Evolutionary conservation across 2,888 invertebrate species (phyloP).

Genomic region (Drosophila tanythrix): DNA sequence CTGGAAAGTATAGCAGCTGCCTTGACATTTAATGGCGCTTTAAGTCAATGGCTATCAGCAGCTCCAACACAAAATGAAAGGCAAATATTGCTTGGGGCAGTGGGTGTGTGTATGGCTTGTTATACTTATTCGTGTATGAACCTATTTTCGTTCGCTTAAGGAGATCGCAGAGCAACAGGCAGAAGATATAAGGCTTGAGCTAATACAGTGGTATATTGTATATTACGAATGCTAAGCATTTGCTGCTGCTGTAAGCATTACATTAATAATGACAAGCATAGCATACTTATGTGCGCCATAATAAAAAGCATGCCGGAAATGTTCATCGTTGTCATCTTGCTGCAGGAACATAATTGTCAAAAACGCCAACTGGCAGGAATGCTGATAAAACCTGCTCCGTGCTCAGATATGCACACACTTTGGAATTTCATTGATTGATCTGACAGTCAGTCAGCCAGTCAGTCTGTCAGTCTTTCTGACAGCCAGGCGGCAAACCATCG

Average conservation of each 20-base stretch:
- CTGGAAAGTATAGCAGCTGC: conserved; percentile 49
- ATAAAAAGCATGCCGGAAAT: conserved; percentile 26
- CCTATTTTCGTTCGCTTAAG: conserved; percentile 2
- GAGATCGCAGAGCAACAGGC: conserved; percentile 44
- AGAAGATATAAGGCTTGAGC: neutral
- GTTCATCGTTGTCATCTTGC: conserved; percentile 32
- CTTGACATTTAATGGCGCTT: conserved; percentile 66
- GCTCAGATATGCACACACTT: conserved; percentile 58
- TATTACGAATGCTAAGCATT: conserved; percentile 11
- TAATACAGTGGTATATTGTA: conserved; percentile 7
- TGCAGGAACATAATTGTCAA: conserved; percentile 45
- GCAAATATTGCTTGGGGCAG: conserved; percentile 11
- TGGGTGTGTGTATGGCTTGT: neutral
- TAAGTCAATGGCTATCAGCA: conserved; percentile 51
- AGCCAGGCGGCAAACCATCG: neutral
- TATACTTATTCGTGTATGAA: conserved; percentile 23
- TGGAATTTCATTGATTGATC: conserved; percentile 76
- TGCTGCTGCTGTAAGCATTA: neutral
- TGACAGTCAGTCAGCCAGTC: conserved; percentile 6
- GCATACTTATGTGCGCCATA: conserved; percentile 65
- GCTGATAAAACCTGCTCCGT: conserved; percentile 7
- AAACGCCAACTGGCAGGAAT: conserved; percentile 24
- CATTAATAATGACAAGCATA: conserved; percentile 33
- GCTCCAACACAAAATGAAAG: conserved; percentile 46
- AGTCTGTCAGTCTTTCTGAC: neutral